A percentile compares a stretch with the other conserved stretches of the same genome.
Conservation (phyloP, 2,797 vertebrate species). For the Luscinia luscinia region DNA sequence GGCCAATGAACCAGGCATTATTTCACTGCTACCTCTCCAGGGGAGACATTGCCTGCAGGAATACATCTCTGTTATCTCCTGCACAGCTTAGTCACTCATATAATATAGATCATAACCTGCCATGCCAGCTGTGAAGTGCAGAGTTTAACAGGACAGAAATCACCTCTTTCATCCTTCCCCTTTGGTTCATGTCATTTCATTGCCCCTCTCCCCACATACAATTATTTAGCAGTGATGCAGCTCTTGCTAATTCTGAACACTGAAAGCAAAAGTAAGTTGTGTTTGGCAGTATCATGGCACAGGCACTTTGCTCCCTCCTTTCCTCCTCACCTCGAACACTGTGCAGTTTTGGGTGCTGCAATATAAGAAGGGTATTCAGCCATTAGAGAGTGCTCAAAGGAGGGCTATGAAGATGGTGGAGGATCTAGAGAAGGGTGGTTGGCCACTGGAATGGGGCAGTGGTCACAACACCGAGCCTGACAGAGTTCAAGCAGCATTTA, state of each 20-base stretch:
- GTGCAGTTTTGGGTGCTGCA: neutral
- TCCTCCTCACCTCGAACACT: neutral
- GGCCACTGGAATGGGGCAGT: neutral
- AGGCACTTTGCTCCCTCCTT: neutral
- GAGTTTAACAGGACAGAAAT: neutral
- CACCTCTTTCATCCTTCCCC: neutral
- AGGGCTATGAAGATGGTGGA: neutral
- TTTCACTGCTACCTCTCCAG: neutral
- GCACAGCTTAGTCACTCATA: neutral
- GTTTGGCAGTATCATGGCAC: fast-evolving
- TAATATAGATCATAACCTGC: neutral
- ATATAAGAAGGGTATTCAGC: neutral
- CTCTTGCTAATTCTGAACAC: neutral
- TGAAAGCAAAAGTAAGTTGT: neutral
- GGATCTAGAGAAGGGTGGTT: neutral
- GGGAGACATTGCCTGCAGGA: neutral
- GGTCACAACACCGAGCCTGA: neutral
- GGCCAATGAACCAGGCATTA: neutral
- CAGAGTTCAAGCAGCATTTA: neutral
- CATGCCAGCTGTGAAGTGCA: neutral
- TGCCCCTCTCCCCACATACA: neutral
- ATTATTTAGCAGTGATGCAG: neutral
- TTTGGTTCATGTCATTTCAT: neutral
- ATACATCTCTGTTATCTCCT: neutral
- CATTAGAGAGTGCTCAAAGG: neutral